These are phyloP conservation scores for Phalacrocorax aristotelis DNA, from an alignment of 2,113 vertebrate genomes.

Conservation along the genomic window DNA sequence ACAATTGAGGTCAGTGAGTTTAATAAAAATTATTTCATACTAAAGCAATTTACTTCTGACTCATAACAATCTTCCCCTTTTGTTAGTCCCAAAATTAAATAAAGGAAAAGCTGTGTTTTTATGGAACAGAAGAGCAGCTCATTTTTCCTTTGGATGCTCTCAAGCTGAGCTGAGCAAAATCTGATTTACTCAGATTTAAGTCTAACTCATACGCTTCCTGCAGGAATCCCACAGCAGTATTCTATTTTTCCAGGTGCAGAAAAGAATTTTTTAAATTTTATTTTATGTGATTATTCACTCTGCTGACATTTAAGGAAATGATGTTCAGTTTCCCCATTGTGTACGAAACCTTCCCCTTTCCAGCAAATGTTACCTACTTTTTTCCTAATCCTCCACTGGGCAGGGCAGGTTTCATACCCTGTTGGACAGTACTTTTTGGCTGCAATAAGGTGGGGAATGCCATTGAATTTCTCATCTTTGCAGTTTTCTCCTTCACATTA, in stretches of 20 bases:
- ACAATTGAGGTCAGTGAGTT: constrained; percentile 11
- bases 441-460: background rate
- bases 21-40: background rate
- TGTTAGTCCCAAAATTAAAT: constrained; percentile 6
- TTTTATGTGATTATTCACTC: constrained; percentile 18
- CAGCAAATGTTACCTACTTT: background rate
- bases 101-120: constrained; percentile 12
- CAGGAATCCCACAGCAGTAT: background rate
- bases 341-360: constrained; percentile 1
- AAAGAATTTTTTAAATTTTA: background rate
- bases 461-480: background rate
- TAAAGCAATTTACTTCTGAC: constrained; percentile 10
- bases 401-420: background rate
- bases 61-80: background rate
- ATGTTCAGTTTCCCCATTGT: constrained; percentile 1
- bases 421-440: background rate
- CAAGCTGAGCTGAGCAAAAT: constrained; percentile 30
- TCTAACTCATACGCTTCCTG: background rate
- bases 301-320: constrained; percentile 45
- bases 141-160: background rate
- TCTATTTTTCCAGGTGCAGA: constrained; percentile 55
- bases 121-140: background rate
- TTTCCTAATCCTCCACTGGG: background rate
- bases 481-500: background rate
- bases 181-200: constrained; percentile 39